Conservation (phyloP, 1,140 invertebrate species). For the Triops longicaudatus region DNA sequence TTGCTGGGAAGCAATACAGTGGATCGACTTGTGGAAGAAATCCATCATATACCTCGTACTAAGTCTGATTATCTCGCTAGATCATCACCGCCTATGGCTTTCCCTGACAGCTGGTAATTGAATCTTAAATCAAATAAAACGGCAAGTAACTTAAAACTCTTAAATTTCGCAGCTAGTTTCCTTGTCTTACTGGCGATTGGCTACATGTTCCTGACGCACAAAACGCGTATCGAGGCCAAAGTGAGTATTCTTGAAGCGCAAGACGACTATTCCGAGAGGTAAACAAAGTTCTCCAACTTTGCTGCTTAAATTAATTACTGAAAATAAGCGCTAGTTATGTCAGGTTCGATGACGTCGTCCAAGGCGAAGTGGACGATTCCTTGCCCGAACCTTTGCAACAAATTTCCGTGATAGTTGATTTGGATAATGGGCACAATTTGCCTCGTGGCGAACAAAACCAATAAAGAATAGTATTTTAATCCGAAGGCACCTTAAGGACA, state of each 20-base stretch:
- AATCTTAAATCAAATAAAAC: conserved; percentile 32
- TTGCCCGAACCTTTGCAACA: conserved; percentile 1
- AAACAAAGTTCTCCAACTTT: not conserved
- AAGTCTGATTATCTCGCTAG: conserved; percentile 43
- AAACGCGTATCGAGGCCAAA: conserved; percentile 23
- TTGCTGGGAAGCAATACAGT: conserved; percentile 43
- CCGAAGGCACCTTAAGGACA: no score
- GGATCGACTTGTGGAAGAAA: conserved; percentile 44
- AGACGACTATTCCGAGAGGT: conserved; percentile 31
- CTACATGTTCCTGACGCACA: conserved; percentile 33
- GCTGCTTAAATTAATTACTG: not conserved
- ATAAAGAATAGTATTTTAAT: not conserved
- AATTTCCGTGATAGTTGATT: not conserved
- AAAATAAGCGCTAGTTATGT: conserved; percentile 12
- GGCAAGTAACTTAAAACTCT: conserved; percentile 2
- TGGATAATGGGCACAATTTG: not conserved
- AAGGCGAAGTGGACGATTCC: conserved; percentile 21
- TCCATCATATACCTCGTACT: conserved; percentile 44
- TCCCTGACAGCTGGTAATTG: conserved; percentile 38
- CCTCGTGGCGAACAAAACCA: not conserved
- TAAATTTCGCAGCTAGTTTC: conserved; percentile 36
- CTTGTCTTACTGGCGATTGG: conserved; percentile 38
- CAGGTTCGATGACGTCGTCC: conserved; percentile 18
- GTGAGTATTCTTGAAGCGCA: conserved; percentile 28
- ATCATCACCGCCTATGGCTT: conserved; percentile 44